Evolutionary conservation across 2,888 invertebrate species (phyloP).

Genomic region (Andrena praecox): DNA sequence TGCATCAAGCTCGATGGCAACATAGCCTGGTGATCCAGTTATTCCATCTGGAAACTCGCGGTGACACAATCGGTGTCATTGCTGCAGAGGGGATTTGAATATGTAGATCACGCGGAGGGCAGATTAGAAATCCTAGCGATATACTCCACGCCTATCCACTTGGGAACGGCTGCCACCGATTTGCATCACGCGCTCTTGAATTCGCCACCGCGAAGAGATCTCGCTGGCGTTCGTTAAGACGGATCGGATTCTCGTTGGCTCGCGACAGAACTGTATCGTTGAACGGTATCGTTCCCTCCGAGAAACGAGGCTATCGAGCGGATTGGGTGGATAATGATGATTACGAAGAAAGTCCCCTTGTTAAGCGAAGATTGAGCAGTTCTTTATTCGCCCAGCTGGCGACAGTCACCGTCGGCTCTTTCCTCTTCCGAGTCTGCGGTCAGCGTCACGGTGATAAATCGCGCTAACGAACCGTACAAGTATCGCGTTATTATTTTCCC

Average conservation of each 20-base stretch:
- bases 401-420: constrained; percentile 8
- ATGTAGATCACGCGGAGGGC: constrained; percentile 45
- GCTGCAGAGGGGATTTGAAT: constrained; percentile 49
- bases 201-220: background rate
- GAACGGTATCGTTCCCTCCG: background rate
- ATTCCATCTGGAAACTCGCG: background rate
- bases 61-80: constrained; percentile 37
- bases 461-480: constrained; percentile 53
- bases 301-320: background rate
- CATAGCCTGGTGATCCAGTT: background rate
- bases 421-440: constrained; percentile 15
- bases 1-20: background rate
- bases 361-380: background rate
- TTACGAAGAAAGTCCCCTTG: background rate
- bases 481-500: constrained; percentile 45
- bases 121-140: constrained; percentile 31
- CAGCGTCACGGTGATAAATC: constrained; percentile 48
- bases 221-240: constrained; percentile 5
- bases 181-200: constrained; percentile 34
- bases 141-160: constrained; percentile 29
- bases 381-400: background rate
- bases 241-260: background rate
- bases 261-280: background rate
- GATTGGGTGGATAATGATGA: background rate
- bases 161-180: constrained; percentile 39